Percentiles rank a stretch among this genome's conserved stretches.
Evolutionary conservation across 2,888 invertebrate genomes (phyloP).

Genomic region (Lamellibrachia satsuma): DNA sequence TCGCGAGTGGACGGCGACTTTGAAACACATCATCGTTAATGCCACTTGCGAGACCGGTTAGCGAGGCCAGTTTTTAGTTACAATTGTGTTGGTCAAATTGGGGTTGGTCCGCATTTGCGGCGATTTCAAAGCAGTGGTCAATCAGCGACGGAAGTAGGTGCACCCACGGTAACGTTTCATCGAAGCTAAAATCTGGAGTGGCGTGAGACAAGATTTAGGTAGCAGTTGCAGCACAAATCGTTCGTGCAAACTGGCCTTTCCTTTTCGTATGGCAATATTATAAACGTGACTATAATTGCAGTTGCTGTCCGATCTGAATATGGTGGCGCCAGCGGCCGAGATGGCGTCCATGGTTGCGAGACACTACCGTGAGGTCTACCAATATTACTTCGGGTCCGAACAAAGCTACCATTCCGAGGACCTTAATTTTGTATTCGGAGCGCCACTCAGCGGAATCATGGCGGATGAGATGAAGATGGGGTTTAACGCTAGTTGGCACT

Average conservation of each 20-base stretch:
- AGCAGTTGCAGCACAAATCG: no score
- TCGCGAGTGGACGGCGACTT: neutral
- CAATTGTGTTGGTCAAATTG: no score
- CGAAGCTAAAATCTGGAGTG: no score
- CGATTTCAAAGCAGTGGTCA: no score
- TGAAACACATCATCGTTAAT: neutral
- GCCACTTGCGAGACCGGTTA: no score
- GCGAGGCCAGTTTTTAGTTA: no score
- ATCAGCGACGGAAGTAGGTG: no score
- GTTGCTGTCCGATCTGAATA: slow-evolving; percentile 44
- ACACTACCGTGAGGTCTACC: slow-evolving; percentile 35
- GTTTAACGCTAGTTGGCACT: slow-evolving; percentile 22
- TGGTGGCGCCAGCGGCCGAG: slow-evolving; percentile 41
- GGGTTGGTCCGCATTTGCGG: no score
- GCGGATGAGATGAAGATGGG: slow-evolving; percentile 40
- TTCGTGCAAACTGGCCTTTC: neutral
- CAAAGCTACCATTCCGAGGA: slow-evolving; percentile 43
- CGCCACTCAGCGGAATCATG: slow-evolving; percentile 42
- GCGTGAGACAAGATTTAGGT: no score
- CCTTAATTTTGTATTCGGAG: slow-evolving; percentile 44
- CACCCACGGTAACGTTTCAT: no score
- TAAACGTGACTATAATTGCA: slow-evolving; percentile 20
- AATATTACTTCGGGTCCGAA: slow-evolving; percentile 39
- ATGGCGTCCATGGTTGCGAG: slow-evolving; percentile 34
- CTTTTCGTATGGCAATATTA: neutral